Evolutionary conservation across 2,797 vertebrate genomes (phyloP).

Genomic region (Aeoliscus strigatus): DNA sequence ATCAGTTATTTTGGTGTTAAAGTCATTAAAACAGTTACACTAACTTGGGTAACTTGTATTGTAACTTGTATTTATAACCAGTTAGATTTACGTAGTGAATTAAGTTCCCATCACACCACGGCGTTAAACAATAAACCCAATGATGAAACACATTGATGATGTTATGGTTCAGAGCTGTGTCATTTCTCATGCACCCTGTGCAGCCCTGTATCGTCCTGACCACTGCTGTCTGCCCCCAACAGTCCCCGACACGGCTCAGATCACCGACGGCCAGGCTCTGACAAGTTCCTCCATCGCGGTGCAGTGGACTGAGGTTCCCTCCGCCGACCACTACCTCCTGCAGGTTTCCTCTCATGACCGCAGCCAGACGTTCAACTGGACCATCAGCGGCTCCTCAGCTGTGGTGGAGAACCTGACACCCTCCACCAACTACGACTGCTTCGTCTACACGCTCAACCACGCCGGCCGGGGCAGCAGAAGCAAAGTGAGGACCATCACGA

Average conservation of each 20-base stretch:
- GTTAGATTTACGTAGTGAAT: too few species aligned
- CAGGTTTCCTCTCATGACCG: constrained; percentile 32
- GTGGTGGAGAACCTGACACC: constrained; percentile 54
- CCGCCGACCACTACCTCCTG: constrained; percentile 57
- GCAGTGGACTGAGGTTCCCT: constrained; percentile 57
- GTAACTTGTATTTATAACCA: too few species aligned
- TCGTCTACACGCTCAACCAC: constrained; percentile 59
- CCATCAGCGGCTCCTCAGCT: constrained; percentile 19
- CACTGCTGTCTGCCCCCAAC: background rate
- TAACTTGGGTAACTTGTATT: too few species aligned
- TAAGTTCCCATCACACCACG: too few species aligned
- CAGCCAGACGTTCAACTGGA: constrained; percentile 30
- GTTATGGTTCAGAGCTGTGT: background rate
- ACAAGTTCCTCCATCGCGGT: constrained; percentile 63
- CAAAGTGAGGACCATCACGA: constrained; percentile 65
- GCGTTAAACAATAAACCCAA: too few species aligned
- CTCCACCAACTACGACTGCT: constrained; percentile 61
- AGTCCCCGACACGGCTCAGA: constrained; percentile 71
- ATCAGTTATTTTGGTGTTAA: too few species aligned
- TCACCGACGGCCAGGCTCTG: constrained; percentile 40
- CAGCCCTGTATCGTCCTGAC: background rate
- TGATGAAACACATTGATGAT: too few species aligned
- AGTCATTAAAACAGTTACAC: too few species aligned
- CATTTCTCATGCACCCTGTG: background rate
- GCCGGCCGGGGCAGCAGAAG: constrained; percentile 66